Conservation (phyloP, 1,140 invertebrate genomes). For the Galleria mellonella region DNA sequence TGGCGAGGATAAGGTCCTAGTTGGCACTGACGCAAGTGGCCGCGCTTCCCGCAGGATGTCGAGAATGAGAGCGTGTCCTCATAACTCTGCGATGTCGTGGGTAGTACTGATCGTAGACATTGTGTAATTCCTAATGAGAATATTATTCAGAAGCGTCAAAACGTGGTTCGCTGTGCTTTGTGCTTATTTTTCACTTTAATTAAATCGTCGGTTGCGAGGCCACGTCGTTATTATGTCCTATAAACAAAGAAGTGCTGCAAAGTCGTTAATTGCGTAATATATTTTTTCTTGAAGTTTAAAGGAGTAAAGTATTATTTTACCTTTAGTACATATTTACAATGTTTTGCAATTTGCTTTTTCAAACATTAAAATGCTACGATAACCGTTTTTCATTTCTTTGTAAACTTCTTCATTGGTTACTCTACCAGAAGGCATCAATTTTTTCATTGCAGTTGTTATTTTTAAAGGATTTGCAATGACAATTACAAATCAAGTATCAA, state of each 20-base stretch:
- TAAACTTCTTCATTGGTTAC: too few relatives aligned
- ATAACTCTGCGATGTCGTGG: constrained; percentile 57
- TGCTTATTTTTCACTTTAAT: constrained; percentile 34
- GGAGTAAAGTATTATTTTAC: too few relatives aligned
- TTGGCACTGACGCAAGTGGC: constrained; percentile 55
- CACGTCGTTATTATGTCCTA: constrained; percentile 22
- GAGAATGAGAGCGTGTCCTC: constrained; percentile 70
- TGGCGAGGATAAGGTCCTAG: constrained; percentile 47
- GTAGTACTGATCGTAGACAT: constrained; percentile 39
- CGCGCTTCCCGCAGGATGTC: constrained; percentile 66
- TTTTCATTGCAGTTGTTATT: too few relatives aligned
- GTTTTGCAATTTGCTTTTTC: too few relatives aligned
- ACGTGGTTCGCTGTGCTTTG: constrained; percentile 20
- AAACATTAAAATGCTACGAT: too few relatives aligned
- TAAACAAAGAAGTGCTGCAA: too few relatives aligned
- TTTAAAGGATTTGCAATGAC: too few relatives aligned
- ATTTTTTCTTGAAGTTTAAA: background rate
- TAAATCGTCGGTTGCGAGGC: constrained; percentile 19
- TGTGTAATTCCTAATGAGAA: constrained; percentile 56
- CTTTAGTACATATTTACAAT: too few relatives aligned
- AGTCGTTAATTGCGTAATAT: too few relatives aligned
- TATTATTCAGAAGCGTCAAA: constrained; percentile 46
- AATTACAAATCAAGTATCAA: too few relatives aligned
- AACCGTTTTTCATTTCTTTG: too few relatives aligned
- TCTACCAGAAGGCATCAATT: too few relatives aligned